Percentiles rank a stretch among this genome's conserved stretches.
phyloP scores from a whole-genome alignment of 2,797 vertebrate genomes.

The Dermochelys coriacea region DNA sequence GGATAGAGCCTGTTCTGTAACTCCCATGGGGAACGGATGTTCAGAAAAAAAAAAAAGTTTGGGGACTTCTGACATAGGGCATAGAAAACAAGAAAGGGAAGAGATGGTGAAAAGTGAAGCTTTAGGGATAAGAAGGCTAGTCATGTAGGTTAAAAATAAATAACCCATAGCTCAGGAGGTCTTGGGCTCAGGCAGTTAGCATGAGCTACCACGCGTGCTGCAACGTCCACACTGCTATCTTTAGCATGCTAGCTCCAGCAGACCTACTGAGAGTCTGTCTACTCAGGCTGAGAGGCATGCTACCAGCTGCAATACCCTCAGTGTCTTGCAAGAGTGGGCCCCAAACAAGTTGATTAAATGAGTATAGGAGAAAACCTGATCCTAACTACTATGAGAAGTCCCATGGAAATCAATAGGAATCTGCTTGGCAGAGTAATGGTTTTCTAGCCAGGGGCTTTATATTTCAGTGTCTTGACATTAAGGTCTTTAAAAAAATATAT shows the following conservation, averaged over 20 bases:
- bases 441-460: background rate
- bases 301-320: background rate
- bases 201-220: background rate
- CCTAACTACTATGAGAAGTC: background rate
- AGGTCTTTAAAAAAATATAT: background rate
- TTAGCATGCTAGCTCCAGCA: background rate
- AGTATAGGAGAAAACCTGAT: background rate
- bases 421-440: background rate
- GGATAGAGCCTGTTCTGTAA: too few relatives aligned
- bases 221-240: background rate
- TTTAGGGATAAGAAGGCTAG: too few relatives aligned
- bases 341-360: background rate
- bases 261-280: background rate
- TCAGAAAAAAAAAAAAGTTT: too few relatives aligned
- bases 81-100: too few relatives aligned
- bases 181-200: too few relatives aligned
- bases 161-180: too few relatives aligned
- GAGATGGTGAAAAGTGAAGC: too few relatives aligned
- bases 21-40: too few relatives aligned
- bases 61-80: too few relatives aligned
- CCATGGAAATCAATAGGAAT: background rate
- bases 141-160: too few relatives aligned
- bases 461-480: background rate
- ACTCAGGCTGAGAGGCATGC: background rate
- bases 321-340: background rate